Base-by-base conservation (phyloP, 1,140 invertebrate species). In the Drosophila sechellia region DNA sequence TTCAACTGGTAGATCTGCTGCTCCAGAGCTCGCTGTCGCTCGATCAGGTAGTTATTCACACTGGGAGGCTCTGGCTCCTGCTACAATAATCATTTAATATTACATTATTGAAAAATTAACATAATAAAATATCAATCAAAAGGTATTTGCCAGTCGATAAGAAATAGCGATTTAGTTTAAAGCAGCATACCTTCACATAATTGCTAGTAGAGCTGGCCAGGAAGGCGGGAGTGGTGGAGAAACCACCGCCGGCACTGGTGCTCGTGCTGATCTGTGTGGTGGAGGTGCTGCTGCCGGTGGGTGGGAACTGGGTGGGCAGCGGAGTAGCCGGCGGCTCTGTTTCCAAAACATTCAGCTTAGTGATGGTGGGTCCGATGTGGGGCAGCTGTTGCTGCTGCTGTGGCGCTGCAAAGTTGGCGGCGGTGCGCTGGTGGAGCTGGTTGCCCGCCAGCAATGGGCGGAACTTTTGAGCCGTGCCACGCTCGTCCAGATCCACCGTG, bases 401-500 rank as follows among this genome's bases (percentile, higher is more conserved):
- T 25, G 53, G 71, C 53, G 66, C 13, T 77, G 70, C 49, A 3
- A 52, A 52, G 5, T 37, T 27, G 65, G 25, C 35, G 25, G 90
- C 35, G 25, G 90, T 91, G 52, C 93, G 37, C 11, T 39, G 37
- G 0, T 39, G 31, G 31, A 31, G 71, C n/a, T 77, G 65, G 34
- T 46, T 58, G 12, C 91, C 92, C 60, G 93, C 92, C 69, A 93
- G 93, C 55, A 96, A 94, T 2, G 96, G 96, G 56, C 96, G 95
- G 2, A 97, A 95, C 84, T 95, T 96, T 66, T 95, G 95, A 0
- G 96, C 95, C 15, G 95, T 81, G 1, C 96, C 96, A 31, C 93
- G 93, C 52, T 95, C 95, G 79, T 97, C 96, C 90, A 97, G 95
- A 75, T 97, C 95, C 2, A 97, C 95, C 0, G 96, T 97, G 77